A percentile compares a stretch with the other conserved stretches of the same genome.
Conservation (phyloP, 2,797 vertebrate species). For the Limosa lapponica region DNA sequence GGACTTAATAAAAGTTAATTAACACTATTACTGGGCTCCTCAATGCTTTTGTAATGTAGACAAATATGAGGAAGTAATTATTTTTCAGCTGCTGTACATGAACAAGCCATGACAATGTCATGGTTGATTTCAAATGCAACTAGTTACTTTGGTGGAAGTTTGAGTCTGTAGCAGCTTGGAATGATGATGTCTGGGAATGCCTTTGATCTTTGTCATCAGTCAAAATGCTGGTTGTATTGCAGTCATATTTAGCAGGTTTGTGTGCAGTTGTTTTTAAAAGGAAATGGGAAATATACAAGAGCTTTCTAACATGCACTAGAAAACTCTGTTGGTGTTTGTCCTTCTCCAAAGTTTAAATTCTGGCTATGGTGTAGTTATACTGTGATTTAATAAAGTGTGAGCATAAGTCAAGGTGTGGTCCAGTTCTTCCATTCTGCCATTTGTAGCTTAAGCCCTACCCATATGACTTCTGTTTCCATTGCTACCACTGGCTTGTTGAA, state of each 20-base stretch:
- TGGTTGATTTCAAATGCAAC: not conserved
- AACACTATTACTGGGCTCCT: accelerated
- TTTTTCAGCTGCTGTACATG: not conserved
- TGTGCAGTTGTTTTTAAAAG: not conserved
- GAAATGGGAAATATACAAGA: accelerated
- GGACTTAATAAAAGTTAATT: not conserved
- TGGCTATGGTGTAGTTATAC: not conserved
- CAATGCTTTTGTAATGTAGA: not conserved
- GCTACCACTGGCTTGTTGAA: not conserved
- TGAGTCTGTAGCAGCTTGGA: not conserved
- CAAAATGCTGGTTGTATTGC: not conserved
- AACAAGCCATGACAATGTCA: not conserved
- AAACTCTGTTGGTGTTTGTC: accelerated
- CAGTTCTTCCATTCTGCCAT: not conserved
- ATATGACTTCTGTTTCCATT: not conserved
- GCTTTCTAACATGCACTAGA: not conserved
- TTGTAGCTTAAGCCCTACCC: not conserved
- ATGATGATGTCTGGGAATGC: accelerated
- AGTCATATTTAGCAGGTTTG: not conserved
- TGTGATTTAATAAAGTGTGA: not conserved
- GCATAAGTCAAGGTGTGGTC: not conserved
- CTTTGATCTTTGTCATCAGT: not conserved
- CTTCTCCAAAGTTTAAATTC: not conserved
- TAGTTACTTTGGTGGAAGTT: not conserved
- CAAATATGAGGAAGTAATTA: not conserved